Base-by-base conservation (phyloP, 2,888 invertebrate genomes). In the Lasioglossum calceatum region DNA sequence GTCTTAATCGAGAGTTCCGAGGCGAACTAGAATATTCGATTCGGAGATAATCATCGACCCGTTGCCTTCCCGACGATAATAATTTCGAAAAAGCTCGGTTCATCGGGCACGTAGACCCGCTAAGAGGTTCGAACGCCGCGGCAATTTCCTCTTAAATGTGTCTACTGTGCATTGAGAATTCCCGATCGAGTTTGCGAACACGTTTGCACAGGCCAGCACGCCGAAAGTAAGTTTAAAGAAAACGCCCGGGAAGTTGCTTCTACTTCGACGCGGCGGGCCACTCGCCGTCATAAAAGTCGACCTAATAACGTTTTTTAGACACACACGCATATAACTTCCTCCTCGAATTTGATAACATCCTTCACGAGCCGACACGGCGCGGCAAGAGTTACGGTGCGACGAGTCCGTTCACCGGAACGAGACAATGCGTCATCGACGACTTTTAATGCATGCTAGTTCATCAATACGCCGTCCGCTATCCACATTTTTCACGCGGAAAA, bases 291-390 rank as follows among this genome's bases (percentile, higher is more conserved):
- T 87, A 88, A 89, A 64, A 88, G 82, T 84, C 88, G 85, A 88
- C 85, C 88, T 89, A 89, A 88, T 89, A 89, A 89, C 87, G 87
- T 82, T 81, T 88, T 82, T 88, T 87, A 83, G 84, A 81, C 88
- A 82, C 79, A 85, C 87, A 54, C 54, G 85, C 89, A 71, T 77
- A 89, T 81, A 89, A 89, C 82, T 89, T 83, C 77, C 61, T 50
- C 19, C 50, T 7, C 54, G 83, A 88, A 87, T 89, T 87, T 87
- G 87, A 77, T 73, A 85, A 85, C 79, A 16, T 70, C 75, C 58
- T 87, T 87, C 81, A 80, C 77, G 73, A 77, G 61, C 42, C n/a
- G 42, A 14, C 32, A 39, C 54, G 10, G 0, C 23, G 12, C 19
- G 32, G 27, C 74, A 10, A 19, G 76, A 39, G 64, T 74, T 77